Evolutionary conservation across 2,113 vertebrate genomes (phyloP).

Genomic region (Hippocampus abdominalis): DNA sequence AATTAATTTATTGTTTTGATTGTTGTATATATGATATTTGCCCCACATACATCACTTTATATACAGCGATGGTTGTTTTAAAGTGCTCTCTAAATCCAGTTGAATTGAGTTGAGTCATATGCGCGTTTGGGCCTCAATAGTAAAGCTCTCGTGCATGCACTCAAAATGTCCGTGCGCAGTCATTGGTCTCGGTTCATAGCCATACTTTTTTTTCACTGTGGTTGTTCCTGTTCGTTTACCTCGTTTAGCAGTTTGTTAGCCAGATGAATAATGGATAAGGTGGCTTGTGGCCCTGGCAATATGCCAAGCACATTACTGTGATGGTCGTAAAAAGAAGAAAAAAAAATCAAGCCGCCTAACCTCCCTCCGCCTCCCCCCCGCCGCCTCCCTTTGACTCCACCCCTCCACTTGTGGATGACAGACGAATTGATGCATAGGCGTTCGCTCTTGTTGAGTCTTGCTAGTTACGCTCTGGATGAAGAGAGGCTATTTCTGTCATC

Average conservation of each 20-base stretch:
- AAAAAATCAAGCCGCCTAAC: slow-evolving; percentile 13
- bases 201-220: slow-evolving; percentile 45
- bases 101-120: too few species aligned
- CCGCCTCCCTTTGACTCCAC: slow-evolving; percentile 8
- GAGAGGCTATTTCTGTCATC: slow-evolving; percentile 1
- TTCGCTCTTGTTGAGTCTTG: slow-evolving; percentile 41
- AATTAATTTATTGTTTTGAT: too few species aligned
- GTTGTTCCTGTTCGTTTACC: slow-evolving; percentile 65
- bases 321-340: slow-evolving; percentile 23
- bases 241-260: slow-evolving; percentile 66
- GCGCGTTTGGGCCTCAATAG: too few species aligned
- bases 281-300: slow-evolving; percentile 49
- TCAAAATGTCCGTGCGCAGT: slow-evolving; percentile 46
- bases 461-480: slow-evolving; percentile 45
- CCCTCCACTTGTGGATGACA: slow-evolving; percentile 44
- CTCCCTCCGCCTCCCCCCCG: background rate
- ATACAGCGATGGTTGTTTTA: too few species aligned
- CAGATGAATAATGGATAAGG: slow-evolving; percentile 71
- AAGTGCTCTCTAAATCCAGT: too few species aligned
- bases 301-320: slow-evolving; percentile 51
- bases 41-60: too few species aligned
- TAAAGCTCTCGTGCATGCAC: background rate
- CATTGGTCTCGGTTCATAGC: background rate
- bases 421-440: slow-evolving; percentile 33
- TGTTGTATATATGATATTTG: too few species aligned